Evolutionary conservation across 1,140 invertebrate species (phyloP).

Genomic region (Apis dorsata): DNA sequence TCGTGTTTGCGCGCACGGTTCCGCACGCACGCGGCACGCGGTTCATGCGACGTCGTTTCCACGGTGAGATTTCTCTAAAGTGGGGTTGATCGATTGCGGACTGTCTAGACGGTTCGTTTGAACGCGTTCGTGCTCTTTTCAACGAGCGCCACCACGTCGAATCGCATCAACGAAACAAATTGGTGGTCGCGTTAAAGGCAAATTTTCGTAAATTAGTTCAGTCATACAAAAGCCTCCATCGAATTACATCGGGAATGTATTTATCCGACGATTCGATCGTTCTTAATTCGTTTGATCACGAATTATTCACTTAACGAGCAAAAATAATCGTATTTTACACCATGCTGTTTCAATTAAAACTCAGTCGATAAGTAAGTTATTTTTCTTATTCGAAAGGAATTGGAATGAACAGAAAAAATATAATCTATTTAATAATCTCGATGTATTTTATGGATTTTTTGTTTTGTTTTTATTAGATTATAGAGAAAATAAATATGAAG

Average conservation of each 20-base stretch:
- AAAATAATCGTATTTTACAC: neutral
- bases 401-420: too few species aligned
- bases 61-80: constrained; percentile 49
- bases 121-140: constrained; percentile 38
- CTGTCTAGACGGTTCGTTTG: constrained; percentile 53
- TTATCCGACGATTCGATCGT: neutral
- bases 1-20: neutral
- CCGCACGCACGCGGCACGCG: constrained; percentile 28
- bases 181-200: neutral
- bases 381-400: too few species aligned
- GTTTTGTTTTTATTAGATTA: too few species aligned
- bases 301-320: neutral
- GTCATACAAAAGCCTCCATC: neutral
- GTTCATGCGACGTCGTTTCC: constrained; percentile 43
- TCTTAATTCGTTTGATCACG: neutral
- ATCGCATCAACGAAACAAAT: constrained; percentile 22
- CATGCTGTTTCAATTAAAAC: too few species aligned
- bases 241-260: neutral
- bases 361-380: too few species aligned
- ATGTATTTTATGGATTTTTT: too few species aligned
- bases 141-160: constrained; percentile 2
- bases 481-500: too few species aligned
- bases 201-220: constrained; percentile 11
- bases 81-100: constrained; percentile 50
- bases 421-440: too few species aligned